Base-by-base conservation (phyloP, 2,113 vertebrate species). In the Halichoeres trimaculatus region DNA sequence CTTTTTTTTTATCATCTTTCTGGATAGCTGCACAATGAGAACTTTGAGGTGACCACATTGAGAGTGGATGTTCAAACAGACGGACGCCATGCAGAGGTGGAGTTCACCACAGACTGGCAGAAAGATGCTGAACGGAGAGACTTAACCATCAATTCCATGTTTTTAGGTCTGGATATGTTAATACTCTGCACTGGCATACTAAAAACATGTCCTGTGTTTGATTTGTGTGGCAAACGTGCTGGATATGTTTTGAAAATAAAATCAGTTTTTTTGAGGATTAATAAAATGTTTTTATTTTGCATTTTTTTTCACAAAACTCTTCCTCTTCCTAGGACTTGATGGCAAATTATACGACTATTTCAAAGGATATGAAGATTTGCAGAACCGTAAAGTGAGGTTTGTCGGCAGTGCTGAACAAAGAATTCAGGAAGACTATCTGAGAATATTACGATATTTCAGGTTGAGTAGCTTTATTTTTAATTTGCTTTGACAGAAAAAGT, bases 131-230 rank as follows among this genome's bases (percentile, higher is more conserved):
- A 98, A 60, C 94, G 97, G 68, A 93, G 97, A 87, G 97, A 99
- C 74, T 96, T 99, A 72, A 98, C 97, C 45, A 94, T 99, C 89
- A 99, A 99, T 67, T 99, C 98, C 45, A 98, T 99, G 98, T 99
- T 99, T 78, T 83, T 99, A 85, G 98, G 98, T 98, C 92, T n/a
- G 12, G 5, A 6, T 24, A 30, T 35, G 3, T 22, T 55, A 54
- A 7, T 26, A 10, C 34, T 48, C 13, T 36, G n/a, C 19, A 50
- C 20, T 67, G 5, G 20, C 43, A 23, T 12, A 26, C 7, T 10
- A 56, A 26, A 36, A 26, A 41, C 24, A 10, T 36, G 20, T 54
- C n/a, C 1, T 22, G n/a, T 14, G 19, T n/a, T 53, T 45, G 35
- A 3, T 11, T 54, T 19, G n/a, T 19, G n/a, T 13, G 17, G 2